phyloP scores from a whole-genome alignment of 1,140 invertebrate species.

The Drosophila equinoxialis region DNA sequence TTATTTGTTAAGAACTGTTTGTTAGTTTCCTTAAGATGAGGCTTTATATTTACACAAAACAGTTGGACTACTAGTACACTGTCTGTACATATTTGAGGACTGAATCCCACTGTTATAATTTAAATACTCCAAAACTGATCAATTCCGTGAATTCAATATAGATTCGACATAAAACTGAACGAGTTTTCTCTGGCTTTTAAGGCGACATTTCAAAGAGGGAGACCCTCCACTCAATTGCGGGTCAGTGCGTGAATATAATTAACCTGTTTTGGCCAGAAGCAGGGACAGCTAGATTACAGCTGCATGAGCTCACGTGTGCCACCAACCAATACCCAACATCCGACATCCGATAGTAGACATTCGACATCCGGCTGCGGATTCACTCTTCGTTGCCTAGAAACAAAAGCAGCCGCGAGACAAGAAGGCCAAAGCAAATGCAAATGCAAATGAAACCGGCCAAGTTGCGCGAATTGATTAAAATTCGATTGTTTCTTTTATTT shows the following conservation, averaged over 20 bases:
- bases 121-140: too few relatives aligned
- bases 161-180: too few relatives aligned
- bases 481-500: constrained; percentile 82
- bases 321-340: background rate
- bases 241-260: constrained; percentile 6
- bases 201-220: too few relatives aligned
- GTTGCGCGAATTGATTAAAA: constrained; percentile 81
- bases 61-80: too few relatives aligned
- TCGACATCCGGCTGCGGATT: constrained; percentile 19
- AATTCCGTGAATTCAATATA: too few relatives aligned
- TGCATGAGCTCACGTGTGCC: background rate
- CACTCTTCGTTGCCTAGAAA: constrained; percentile 61
- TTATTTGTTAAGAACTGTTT: too few relatives aligned
- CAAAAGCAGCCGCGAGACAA: constrained; percentile 34
- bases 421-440: constrained; percentile 30
- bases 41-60: too few relatives aligned
- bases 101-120: too few relatives aligned
- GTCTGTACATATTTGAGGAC: too few relatives aligned
- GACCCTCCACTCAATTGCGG: constrained; percentile 1
- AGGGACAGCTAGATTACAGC: background rate
- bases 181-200: too few relatives aligned
- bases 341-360: constrained; percentile 2
- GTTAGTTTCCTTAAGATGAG: too few relatives aligned
- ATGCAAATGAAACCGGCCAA: constrained; percentile 69
- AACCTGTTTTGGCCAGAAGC: background rate